A percentile compares a stretch with the other conserved stretches of the same genome.
Conservation (phyloP, 2,888 invertebrate genomes). For the Folsomia candida region DNA sequence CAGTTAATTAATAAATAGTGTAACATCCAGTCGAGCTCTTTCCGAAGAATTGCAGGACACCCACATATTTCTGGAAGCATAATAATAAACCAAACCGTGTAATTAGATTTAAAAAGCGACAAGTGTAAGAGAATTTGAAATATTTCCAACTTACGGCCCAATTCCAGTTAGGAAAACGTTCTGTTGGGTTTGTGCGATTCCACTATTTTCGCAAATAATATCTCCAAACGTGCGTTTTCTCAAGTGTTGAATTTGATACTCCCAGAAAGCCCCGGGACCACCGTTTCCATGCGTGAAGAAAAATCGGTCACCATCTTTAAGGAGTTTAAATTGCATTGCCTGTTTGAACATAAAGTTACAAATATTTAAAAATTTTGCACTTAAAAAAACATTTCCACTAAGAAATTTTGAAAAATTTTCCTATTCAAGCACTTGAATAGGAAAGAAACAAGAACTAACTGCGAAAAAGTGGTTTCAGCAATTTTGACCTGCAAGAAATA, state of each 20-base stretch:
- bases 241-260: constrained; percentile 32
- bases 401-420: neutral
- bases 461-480: neutral
- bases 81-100: too few species aligned
- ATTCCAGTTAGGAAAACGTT: constrained; percentile 35
- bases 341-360: too few species aligned
- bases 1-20: neutral
- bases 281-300: constrained; percentile 45
- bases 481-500: too few species aligned
- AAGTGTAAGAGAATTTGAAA: too few species aligned
- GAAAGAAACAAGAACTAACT: neutral
- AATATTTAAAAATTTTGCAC: neutral
- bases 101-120: too few species aligned
- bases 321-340: constrained; percentile 31
- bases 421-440: too few species aligned
- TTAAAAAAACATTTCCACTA: neutral
- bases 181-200: constrained; percentile 25
- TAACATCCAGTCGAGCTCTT: neutral
- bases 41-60: neutral
- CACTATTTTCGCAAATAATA: constrained; percentile 45
- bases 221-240: constrained; percentile 40
- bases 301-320: constrained; percentile 46
- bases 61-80: neutral
- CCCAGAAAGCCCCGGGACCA: constrained; percentile 32
- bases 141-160: neutral